A percentile compares a stretch with the other conserved stretches of the same genome.
phyloP scores from a whole-genome alignment of 2,797 vertebrate genomes.

The Psittacula echo region DNA sequence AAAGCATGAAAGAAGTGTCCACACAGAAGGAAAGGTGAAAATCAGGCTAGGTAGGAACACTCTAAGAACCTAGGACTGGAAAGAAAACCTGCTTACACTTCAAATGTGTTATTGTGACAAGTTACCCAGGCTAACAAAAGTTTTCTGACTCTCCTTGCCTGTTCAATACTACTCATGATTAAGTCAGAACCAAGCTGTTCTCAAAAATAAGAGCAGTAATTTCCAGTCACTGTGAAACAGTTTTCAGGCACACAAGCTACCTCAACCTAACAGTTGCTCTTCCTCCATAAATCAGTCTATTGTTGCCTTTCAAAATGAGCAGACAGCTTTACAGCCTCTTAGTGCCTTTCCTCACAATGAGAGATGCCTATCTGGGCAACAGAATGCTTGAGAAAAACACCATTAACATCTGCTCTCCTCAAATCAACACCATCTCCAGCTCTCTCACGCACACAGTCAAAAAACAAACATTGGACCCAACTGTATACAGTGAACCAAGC shows the following conservation, averaged over 20 bases:
- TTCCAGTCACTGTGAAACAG: not conserved
- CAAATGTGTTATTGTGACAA: not conserved
- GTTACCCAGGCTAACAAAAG: not conserved
- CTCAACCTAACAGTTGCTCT: slow-evolving; percentile 74
- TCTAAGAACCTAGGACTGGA: not conserved
- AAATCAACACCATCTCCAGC: slow-evolving; percentile 59
- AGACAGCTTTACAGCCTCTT: slow-evolving; percentile 82
- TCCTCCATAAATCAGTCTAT: slow-evolving; percentile 80
- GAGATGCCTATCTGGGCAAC: slow-evolving; percentile 66
- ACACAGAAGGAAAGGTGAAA: not conserved
- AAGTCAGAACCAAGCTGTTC: slow-evolving; percentile 33
- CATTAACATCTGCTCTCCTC: slow-evolving; percentile 73
- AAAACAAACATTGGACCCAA: slow-evolving; percentile 22
- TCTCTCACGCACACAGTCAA: slow-evolving; percentile 44
- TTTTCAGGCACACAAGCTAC: slow-evolving; percentile 60
- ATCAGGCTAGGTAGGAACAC: not conserved
- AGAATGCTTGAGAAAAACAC: slow-evolving; percentile 68
- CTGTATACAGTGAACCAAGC: not conserved
- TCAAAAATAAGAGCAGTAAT: slow-evolving; percentile 42
- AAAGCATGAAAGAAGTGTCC: not conserved
- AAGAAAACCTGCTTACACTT: not conserved
- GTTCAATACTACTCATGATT: not conserved
- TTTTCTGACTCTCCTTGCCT: not conserved
- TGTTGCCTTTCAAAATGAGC: slow-evolving; percentile 79
- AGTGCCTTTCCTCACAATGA: slow-evolving; percentile 73